Percentiles rank a stretch among this genome's conserved stretches.
These are phyloP conservation scores for Ditylenchus weischeri DNA, from an alignment of 2,888 invertebrate species.

Conservation along the genomic window DNA sequence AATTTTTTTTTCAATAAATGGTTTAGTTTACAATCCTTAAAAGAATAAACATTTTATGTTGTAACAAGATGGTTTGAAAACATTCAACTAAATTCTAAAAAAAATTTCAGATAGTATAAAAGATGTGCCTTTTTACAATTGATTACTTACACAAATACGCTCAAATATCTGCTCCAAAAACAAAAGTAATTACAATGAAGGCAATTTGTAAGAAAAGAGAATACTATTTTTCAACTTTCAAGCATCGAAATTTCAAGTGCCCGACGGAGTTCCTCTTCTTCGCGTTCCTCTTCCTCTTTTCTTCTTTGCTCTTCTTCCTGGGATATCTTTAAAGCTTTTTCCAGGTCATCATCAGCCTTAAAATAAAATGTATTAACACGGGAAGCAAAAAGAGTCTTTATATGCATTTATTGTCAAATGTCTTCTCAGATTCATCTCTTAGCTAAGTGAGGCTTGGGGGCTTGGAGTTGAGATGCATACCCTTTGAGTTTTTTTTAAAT, in stretches of 20 bases:
- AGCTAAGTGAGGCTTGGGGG: too few species aligned
- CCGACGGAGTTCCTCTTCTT: conserved; percentile 39
- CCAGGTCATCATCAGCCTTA: conserved; percentile 23
- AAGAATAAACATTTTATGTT: too few species aligned
- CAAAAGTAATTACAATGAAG: neutral
- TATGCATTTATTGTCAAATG: too few species aligned
- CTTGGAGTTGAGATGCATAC: too few species aligned
- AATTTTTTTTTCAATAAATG: too few species aligned
- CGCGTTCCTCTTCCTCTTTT: conserved; percentile 21
- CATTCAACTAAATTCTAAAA: too few species aligned
- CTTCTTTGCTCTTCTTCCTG: conserved; percentile 25
- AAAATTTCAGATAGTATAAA: too few species aligned
- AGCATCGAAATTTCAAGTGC: conserved; percentile 42
- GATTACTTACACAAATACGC: neutral
- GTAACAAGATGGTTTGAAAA: neutral
- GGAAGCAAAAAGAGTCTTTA: too few species aligned
- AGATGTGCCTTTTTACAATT: too few species aligned
- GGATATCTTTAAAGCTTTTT: conserved; percentile 24
- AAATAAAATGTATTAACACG: conserved; percentile 4
- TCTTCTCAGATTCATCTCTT: too few species aligned
- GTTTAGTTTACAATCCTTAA: too few species aligned
- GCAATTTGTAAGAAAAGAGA: neutral
- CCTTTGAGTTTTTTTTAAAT: too few species aligned
- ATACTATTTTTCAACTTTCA: conserved; percentile 25
- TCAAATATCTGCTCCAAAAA: neutral